A percentile compares a stretch with the other conserved stretches of the same genome.
These are phyloP conservation scores for Siphlonurus alternatus DNA, from an alignment of 2,888 invertebrate genomes.

Conservation along the genomic window DNA sequence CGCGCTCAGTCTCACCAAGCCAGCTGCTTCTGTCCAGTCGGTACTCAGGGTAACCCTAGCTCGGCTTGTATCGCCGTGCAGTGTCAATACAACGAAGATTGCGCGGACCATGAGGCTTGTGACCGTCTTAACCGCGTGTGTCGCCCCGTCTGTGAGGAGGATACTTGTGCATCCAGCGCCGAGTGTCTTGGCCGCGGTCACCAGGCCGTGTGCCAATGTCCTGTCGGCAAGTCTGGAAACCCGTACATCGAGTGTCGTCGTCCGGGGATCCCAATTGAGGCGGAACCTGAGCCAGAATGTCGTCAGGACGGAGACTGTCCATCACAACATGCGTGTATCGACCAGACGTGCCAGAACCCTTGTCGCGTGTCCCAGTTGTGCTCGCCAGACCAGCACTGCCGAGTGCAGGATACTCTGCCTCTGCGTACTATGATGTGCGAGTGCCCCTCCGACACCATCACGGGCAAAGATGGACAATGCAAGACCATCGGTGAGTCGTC, in stretches of 20 bases:
- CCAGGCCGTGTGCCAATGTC: constrained; percentile 61
- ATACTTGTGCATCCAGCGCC: constrained; percentile 62
- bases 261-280: constrained; percentile 18
- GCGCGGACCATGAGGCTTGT: constrained; percentile 68
- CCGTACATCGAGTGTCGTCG: constrained; percentile 48
- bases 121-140: constrained; percentile 69
- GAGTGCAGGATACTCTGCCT: constrained; percentile 60
- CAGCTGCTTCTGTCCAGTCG: constrained; percentile 66
- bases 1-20: constrained; percentile 52
- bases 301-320: constrained; percentile 59
- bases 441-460: constrained; percentile 66
- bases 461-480: constrained; percentile 56
- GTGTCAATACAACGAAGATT: constrained; percentile 80
- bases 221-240: constrained; percentile 58
- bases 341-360: constrained; percentile 56
- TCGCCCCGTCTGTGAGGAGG: constrained; percentile 64
- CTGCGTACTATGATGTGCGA: constrained; percentile 71
- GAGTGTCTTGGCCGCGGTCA: constrained; percentile 58
- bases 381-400: constrained; percentile 58
- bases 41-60: constrained; percentile 69
- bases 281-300: constrained; percentile 42
- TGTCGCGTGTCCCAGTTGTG: constrained; percentile 53
- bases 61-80: constrained; percentile 65
- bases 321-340: constrained; percentile 57
- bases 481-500: constrained; percentile 32